phyloP scores from a whole-genome alignment of 2,113 vertebrate species.

The Marcusenius ussheri region DNA sequence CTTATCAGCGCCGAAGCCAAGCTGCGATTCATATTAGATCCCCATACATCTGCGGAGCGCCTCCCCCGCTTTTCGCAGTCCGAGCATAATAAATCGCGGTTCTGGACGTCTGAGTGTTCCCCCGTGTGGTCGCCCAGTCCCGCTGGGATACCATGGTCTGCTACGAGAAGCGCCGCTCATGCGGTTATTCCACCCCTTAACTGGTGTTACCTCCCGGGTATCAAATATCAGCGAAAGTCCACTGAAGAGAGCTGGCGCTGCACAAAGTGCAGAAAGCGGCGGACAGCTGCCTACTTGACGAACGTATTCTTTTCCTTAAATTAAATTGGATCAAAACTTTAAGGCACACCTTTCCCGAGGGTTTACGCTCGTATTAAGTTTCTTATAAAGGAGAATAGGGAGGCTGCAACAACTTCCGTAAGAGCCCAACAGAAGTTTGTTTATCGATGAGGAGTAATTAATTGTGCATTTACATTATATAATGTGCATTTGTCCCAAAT shows the following conservation, averaged over 20 bases:
- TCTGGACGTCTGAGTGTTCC: conserved; percentile 15
- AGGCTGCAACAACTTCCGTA: neutral
- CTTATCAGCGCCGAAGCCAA: conserved; percentile 44
- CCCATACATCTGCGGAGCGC: conserved; percentile 36
- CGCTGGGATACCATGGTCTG: conserved; percentile 26
- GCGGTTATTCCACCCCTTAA: conserved; percentile 15
- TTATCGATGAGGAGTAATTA: neutral
- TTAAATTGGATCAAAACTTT: neutral
- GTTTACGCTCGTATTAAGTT: neutral
- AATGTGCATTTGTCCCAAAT: neutral
- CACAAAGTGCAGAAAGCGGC: neutral
- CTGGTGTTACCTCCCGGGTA: conserved; percentile 29
- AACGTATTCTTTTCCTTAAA: neutral
- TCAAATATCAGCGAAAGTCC: conserved; percentile 46
- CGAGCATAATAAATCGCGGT: conserved; percentile 2
- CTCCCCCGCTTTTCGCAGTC: conserved; percentile 15
- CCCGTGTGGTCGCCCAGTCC: conserved; percentile 20
- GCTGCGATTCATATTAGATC: conserved; percentile 40
- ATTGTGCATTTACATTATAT: neutral
- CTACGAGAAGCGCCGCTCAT: conserved; percentile 13
- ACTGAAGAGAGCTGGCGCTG: neutral
- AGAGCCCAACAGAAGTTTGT: neutral
- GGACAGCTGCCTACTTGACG: neutral
- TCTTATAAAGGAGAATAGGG: neutral
- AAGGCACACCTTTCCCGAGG: neutral